These are phyloP conservation scores for Philonicus albiceps DNA, from an alignment of 2,888 invertebrate species.

Conservation along the genomic window DNA sequence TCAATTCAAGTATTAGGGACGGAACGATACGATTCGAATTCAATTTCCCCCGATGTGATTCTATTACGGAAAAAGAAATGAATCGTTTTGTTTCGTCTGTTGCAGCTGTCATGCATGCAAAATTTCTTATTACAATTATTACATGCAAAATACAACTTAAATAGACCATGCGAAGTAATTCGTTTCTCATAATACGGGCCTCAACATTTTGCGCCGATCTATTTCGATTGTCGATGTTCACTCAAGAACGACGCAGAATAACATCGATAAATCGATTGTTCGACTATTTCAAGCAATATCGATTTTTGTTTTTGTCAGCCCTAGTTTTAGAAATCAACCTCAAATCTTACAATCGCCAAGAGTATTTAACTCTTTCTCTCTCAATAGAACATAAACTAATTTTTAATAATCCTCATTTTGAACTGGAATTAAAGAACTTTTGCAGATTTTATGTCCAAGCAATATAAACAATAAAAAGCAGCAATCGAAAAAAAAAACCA, in stretches of 20 bases:
- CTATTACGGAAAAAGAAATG: not conserved
- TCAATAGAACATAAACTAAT: not conserved
- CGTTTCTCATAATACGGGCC: not conserved
- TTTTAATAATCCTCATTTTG: not conserved
- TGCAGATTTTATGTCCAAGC: not conserved
- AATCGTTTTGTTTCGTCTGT: not conserved
- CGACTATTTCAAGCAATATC: not conserved
- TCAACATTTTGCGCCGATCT: not conserved
- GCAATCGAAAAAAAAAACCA: not conserved
- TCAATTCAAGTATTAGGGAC: not conserved
- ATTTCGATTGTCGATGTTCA: no score
- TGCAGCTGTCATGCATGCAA: not conserved
- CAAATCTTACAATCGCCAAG: not conserved
- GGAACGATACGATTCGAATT: no score
- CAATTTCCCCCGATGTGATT: not conserved
- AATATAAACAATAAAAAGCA: not conserved
- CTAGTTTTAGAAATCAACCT: not conserved
- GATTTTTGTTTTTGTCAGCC: not conserved
- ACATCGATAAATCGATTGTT: no score
- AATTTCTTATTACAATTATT: no score
- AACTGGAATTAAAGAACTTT: not conserved
- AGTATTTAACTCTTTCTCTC: not conserved
- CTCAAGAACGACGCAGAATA: no score
- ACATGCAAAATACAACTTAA: not conserved
- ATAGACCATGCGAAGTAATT: not conserved